A percentile compares a stretch with the other conserved stretches of the same genome.
Evolutionary conservation across 2,888 invertebrate genomes (phyloP).

Genomic region (Pseudococcus viburni): DNA sequence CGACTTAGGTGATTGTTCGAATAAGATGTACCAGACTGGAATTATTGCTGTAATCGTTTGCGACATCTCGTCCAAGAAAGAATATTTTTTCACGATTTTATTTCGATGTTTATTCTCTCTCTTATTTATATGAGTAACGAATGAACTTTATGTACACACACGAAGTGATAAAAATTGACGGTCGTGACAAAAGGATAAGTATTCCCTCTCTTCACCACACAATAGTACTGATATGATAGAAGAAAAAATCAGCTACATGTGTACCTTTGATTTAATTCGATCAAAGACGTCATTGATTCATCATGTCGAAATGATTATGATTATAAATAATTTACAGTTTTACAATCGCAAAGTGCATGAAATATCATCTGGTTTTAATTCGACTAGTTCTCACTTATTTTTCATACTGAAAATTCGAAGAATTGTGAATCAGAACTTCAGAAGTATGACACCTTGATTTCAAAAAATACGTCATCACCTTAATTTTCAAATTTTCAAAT

Average conservation of each 20-base stretch:
- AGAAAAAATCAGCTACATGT: background rate
- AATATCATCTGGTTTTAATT: no score
- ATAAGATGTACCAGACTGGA: background rate
- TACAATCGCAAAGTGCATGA: no score
- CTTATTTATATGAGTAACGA: background rate
- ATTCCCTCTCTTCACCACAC: background rate
- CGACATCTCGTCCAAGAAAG: background rate
- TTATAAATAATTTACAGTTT: no score
- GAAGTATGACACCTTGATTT: background rate
- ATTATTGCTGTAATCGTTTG: background rate
- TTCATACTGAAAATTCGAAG: background rate
- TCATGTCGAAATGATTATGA: background rate
- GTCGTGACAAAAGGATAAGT: background rate
- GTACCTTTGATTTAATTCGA: background rate
- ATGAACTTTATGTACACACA: background rate
- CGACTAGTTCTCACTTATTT: background rate
- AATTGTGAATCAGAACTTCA: no score
- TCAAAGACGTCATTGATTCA: background rate
- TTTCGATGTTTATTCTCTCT: background rate
- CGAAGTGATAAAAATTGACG: background rate
- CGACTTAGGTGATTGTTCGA: background rate
- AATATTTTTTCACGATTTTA: background rate
- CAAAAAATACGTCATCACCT: no score
- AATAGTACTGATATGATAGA: background rate
- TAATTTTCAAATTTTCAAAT: no score